These are phyloP conservation scores for Acronicta leporina DNA, from an alignment of 2,888 invertebrate genomes.

Conservation along the genomic window DNA sequence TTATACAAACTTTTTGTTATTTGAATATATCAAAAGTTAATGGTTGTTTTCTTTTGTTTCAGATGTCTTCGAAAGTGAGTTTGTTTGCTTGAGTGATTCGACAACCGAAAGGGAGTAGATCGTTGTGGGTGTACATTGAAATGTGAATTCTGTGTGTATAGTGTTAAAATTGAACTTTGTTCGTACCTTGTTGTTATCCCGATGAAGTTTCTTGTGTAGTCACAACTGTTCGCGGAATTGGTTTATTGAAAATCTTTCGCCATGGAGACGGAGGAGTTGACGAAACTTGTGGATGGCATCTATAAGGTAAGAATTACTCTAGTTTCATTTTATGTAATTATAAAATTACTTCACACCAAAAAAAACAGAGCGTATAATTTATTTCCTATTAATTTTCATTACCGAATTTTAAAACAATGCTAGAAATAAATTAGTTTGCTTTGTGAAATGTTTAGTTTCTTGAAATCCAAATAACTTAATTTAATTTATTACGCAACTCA, in stretches of 20 bases:
- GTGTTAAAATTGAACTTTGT: constrained; percentile 80
- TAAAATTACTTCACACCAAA: background rate
- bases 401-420: too few relatives aligned
- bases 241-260: constrained; percentile 77
- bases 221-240: constrained; percentile 67
- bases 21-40: constrained; percentile 47
- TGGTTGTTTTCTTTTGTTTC: constrained; percentile 80
- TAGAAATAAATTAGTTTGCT: background rate
- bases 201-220: constrained; percentile 85
- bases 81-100: constrained; percentile 78
- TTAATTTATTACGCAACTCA: background rate
- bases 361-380: too few relatives aligned
- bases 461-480: too few relatives aligned
- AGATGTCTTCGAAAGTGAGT: constrained; percentile 83
- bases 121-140: constrained; percentile 74
- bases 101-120: constrained; percentile 65
- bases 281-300: constrained; percentile 96
- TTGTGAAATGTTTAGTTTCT: too few relatives aligned
- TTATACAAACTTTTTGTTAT: constrained; percentile 10
- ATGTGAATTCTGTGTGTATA: constrained; percentile 84
- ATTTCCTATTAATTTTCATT: too few relatives aligned
- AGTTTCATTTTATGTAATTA: background rate
- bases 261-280: constrained; percentile 96
- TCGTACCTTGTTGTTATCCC: constrained; percentile 72
- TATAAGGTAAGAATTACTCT: constrained; percentile 92